Evolutionary conservation across 2,888 invertebrate species (phyloP).

Genomic region (Cheilosia variabilis): DNA sequence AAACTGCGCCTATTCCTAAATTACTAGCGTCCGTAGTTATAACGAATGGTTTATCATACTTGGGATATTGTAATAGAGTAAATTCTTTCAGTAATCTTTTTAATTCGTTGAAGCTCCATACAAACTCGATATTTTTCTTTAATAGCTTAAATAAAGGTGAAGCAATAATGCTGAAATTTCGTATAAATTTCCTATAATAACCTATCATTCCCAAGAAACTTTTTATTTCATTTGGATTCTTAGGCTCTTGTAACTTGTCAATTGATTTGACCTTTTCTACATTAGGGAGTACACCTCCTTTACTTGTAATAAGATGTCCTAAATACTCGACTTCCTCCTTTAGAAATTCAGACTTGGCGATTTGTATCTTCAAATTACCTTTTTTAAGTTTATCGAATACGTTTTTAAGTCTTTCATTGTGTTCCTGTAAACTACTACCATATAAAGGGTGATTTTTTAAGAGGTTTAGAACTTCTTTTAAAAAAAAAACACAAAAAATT

Average conservation of each 20-base stretch:
- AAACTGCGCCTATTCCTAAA: too few relatives aligned
- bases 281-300: conserved; percentile 19
- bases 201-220: conserved; percentile 40
- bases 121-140: conserved; percentile 6
- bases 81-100: too few relatives aligned
- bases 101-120: too few relatives aligned
- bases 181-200: conserved; percentile 23
- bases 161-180: conserved; percentile 55
- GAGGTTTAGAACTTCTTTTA: too few relatives aligned
- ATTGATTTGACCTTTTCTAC: conserved; percentile 6
- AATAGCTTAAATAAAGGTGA: conserved; percentile 48
- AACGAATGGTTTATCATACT: too few relatives aligned
- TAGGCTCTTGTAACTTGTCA: conserved; percentile 3
- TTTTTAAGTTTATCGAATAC: conserved; percentile 18
- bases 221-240: conserved; percentile 6
- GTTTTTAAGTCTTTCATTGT: too few relatives aligned
- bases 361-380: conserved; percentile 22
- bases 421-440: too few relatives aligned
- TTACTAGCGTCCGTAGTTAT: too few relatives aligned
- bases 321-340: conserved; percentile 10
- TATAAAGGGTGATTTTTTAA: too few relatives aligned
- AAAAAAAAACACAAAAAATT: too few relatives aligned
- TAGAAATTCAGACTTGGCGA: conserved; percentile 32
- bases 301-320: conserved; percentile 20
- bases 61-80: too few relatives aligned